A percentile compares a stretch with the other conserved stretches of the same genome.
phyloP scores from a whole-genome alignment of 2,888 invertebrate species.

The Troilus luridus region DNA sequence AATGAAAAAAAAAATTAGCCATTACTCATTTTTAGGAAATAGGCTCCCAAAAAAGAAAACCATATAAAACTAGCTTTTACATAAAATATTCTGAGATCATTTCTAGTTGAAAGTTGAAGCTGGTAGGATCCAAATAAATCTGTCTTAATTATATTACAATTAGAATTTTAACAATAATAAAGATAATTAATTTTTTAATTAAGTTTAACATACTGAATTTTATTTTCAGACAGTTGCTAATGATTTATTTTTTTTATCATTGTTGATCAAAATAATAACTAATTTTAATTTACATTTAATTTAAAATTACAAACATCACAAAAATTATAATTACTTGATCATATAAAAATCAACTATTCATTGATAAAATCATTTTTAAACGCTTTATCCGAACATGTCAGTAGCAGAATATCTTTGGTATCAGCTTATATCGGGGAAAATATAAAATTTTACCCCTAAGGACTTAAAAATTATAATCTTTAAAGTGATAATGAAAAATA shows the following conservation, averaged over 20 bases:
- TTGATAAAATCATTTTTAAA: background rate
- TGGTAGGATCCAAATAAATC: background rate
- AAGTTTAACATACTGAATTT: too few relatives aligned
- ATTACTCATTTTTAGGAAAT: background rate
- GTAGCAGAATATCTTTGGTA: conserved; percentile 27
- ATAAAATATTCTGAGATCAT: conserved; percentile 14
- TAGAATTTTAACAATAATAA: background rate
- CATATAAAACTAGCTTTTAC: background rate
- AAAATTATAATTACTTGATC: background rate
- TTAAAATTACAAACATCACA: background rate
- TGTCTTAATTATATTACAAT: background rate
- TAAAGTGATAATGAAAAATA: background rate
- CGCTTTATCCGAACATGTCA: conserved; percentile 5
- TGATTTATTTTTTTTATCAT: background rate
- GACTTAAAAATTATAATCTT: background rate
- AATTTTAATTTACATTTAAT: background rate
- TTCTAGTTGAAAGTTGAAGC: background rate
- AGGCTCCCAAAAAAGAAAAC: background rate
- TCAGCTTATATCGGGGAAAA: conserved; percentile 2
- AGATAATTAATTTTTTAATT: background rate
- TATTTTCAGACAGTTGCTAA: background rate
- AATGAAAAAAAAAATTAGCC: background rate
- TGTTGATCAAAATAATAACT: background rate
- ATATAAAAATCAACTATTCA: conserved; percentile 8
- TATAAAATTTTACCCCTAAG: conserved; percentile 20